These are phyloP conservation scores for Takifugu ocellatus DNA, from an alignment of 2,797 vertebrate species.

Conservation along the genomic window DNA sequence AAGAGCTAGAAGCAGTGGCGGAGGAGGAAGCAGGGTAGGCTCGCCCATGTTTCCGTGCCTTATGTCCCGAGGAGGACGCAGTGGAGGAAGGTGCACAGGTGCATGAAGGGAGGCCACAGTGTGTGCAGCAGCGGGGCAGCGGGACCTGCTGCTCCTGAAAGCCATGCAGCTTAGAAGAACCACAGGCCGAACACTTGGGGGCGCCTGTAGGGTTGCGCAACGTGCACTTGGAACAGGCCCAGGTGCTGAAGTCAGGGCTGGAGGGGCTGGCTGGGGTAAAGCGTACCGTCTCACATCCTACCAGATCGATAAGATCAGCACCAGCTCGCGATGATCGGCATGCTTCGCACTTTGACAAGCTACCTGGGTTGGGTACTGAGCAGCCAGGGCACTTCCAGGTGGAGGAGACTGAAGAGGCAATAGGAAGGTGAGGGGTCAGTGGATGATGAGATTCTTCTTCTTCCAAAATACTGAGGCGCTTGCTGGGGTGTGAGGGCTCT, in stretches of 20 bases:
- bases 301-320: constrained; percentile 85
- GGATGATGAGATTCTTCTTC: constrained; percentile 80
- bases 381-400: constrained; percentile 85
- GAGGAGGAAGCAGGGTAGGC: constrained; percentile 69
- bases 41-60: constrained; percentile 75
- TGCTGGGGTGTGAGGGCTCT: constrained; percentile 81
- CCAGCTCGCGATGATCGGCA: constrained; percentile 70
- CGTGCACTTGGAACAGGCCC: constrained; percentile 95
- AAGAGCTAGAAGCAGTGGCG: constrained; percentile 44
- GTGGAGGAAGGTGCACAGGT: constrained; percentile 64
- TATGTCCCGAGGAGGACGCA: constrained; percentile 58
- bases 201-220: constrained; percentile 86
- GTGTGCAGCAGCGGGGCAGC: constrained; percentile 63
- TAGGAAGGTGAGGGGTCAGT: constrained; percentile 44
- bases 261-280: constrained; percentile 92
- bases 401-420: constrained; percentile 40
- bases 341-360: constrained; percentile 74
- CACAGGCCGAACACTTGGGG: constrained; percentile 86
- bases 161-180: constrained; percentile 91
- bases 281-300: constrained; percentile 85
- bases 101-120: constrained; percentile 68
- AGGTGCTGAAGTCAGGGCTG: constrained; percentile 93
- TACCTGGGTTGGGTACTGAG: constrained; percentile 67
- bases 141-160: constrained; percentile 82
- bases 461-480: constrained; percentile 87